phyloP scores from a whole-genome alignment of 1,140 invertebrate species.

The Drosophila ananassae region DNA sequence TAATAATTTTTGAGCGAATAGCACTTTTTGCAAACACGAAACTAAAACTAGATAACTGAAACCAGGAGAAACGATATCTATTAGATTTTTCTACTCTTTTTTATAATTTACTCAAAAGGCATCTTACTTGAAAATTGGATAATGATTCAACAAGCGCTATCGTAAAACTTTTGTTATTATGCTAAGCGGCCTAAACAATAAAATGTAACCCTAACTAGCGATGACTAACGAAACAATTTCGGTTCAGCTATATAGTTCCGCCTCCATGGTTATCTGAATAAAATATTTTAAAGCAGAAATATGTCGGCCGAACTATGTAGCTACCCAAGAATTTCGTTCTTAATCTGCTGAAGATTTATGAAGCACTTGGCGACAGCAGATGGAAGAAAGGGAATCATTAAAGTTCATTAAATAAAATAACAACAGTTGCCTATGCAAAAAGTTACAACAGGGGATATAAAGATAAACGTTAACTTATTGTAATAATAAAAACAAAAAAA shows the following conservation, averaged over 20 bases:
- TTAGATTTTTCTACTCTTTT: conserved; percentile 83
- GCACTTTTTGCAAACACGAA: conserved; percentile 78
- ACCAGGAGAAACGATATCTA: conserved; percentile 61
- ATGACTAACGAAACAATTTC: conserved; percentile 45
- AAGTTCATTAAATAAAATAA: conserved; percentile 59
- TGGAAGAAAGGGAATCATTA: conserved; percentile 46
- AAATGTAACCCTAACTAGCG: conserved; percentile 43
- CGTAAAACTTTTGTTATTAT: conserved; percentile 55
- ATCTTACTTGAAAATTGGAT: conserved; percentile 60
- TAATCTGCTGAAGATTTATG: conserved; percentile 42
- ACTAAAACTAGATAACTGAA: conserved; percentile 46
- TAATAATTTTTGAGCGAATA: conserved; percentile 82
- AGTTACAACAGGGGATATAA: conserved; percentile 35
- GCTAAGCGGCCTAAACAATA: conserved; percentile 67
- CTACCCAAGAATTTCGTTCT: conserved; percentile 37
- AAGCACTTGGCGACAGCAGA: conserved; percentile 14
- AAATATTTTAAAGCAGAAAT: background rate
- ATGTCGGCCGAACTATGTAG: background rate
- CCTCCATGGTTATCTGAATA: background rate
- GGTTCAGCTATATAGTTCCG: background rate
- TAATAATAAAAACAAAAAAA: conserved; percentile 56
- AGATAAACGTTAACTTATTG: conserved; percentile 77
- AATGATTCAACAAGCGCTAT: conserved; percentile 59
- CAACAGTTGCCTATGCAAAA: conserved; percentile 74
- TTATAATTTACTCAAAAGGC: conserved; percentile 78